Evolutionary conservation across 2,797 vertebrate species (phyloP), one percentile per base, ranked within the genome.

Genomic region (Myiothlypis chrysogaster): DNA sequence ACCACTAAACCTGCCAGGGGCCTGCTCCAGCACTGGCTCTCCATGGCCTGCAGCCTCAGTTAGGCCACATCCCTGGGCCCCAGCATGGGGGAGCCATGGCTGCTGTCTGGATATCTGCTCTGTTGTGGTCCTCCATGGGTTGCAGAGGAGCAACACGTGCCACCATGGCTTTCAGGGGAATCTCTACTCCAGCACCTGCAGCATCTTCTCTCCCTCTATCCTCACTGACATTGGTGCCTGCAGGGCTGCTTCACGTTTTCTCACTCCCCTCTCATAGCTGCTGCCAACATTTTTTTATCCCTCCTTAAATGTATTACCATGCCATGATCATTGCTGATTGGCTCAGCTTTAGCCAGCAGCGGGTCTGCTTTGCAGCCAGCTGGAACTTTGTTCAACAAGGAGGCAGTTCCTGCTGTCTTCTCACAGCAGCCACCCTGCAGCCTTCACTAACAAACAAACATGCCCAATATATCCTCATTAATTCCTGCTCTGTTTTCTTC

Each of bases 111-210:
- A 0, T 12, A 81, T 22, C 43, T 81, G 47, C 61, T 60, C 50
- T 37, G 8, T 27, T 0, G 0, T 35, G 63, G 7, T 19, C 5
- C 20, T 72, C 22, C 37, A n/a, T 1, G 15, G 14, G 19, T 15
- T 64, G 19, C 41, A 71, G 23, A 21, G 39, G 9, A 9, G 2
- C 32, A 73, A 16, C 7, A 7, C 16, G 28, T 19, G 2, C 8
- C 41, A 75, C 44, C 21, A 43, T 0, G 2, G 43, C 15, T 39
- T 49, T 37, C n/a, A 53, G 19, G 5, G 6, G 43, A 88, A 77
- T 43, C 24, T 56, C 55, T 66, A 12, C 23, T 50, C 27, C 0
- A 7, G 47, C 1, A 4, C 5, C 20, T 28, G 23, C 2, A 60
- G 25, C 28, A 60, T 7, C 46, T 57, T 57, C 47, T 57, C 4